phyloP scores from a whole-genome alignment of 2,888 invertebrate species.

The Halictus quadricinctus region DNA sequence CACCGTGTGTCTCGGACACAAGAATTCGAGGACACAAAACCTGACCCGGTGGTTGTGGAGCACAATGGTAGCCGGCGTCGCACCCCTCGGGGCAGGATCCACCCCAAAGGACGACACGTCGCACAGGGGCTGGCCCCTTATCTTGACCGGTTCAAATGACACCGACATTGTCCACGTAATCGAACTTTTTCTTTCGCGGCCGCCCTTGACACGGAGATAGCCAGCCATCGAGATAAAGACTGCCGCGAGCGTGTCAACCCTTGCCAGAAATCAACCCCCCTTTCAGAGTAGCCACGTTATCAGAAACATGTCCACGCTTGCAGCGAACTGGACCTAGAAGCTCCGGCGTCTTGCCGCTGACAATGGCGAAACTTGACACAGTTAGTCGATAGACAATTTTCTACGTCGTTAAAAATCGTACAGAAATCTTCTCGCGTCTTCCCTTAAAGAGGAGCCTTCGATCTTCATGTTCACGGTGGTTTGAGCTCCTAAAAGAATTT shows the following conservation, averaged over 20 bases:
- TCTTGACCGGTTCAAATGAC: slow-evolving; percentile 30
- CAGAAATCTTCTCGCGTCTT: neutral
- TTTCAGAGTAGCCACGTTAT: neutral
- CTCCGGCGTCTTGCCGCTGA: neutral
- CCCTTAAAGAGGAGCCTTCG: no score
- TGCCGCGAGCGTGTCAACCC: neutral
- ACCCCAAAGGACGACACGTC: slow-evolving; percentile 41
- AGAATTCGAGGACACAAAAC: slow-evolving; percentile 45
- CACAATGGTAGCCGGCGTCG: slow-evolving; percentile 40
- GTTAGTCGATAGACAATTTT: neutral
- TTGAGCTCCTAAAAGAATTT: no score
- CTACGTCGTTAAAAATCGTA: neutral
- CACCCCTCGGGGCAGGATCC: slow-evolving; percentile 30
- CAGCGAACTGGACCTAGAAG: neutral
- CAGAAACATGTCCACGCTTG: neutral
- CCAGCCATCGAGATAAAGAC: neutral
- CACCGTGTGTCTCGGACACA: slow-evolving; percentile 13
- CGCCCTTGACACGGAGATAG: slow-evolving; percentile 14
- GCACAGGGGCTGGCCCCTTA: slow-evolving; percentile 21
- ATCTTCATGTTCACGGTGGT: no score
- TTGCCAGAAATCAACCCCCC: neutral
- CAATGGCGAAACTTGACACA: neutral
- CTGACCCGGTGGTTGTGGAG: slow-evolving; percentile 34
- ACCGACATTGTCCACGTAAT: slow-evolving; percentile 31
- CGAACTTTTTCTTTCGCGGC: slow-evolving; percentile 16